These are phyloP conservation scores for Ictalurus punctatus DNA, from an alignment of 2,113 vertebrate species.

Conservation along the genomic window DNA sequence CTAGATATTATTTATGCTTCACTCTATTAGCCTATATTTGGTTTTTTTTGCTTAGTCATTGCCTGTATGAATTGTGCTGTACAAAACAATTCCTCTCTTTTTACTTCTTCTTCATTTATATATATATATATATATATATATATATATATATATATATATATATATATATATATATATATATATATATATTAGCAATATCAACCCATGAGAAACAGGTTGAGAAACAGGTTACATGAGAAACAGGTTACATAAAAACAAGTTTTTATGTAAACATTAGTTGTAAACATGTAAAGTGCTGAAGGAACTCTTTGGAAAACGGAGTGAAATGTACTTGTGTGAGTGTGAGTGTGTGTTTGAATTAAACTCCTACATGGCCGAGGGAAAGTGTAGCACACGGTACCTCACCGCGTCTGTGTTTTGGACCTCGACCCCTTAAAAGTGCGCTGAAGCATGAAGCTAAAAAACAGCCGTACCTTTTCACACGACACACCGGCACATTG, in stretches of 20 bases:
- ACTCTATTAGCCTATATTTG: not conserved
- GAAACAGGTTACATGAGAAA: not conserved
- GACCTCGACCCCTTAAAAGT: constrained; percentile 67
- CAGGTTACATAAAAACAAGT: too few species aligned
- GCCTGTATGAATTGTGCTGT: not conserved
- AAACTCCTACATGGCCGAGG: not conserved
- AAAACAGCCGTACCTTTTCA: constrained; percentile 75
- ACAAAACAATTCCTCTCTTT: not conserved
- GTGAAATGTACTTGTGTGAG: not conserved
- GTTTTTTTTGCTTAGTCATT: not conserved
- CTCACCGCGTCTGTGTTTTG: constrained; percentile 46
- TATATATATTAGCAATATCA: not conserved
- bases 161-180: too few species aligned
- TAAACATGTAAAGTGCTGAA: not conserved
- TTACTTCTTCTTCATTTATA: not conserved
- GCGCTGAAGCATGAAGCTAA: constrained; percentile 3
- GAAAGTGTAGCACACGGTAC: constrained; percentile 40
- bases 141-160: too few species aligned
- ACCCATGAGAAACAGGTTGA: not conserved
- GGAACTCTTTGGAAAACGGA: not conserved
- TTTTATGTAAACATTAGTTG: not conserved
- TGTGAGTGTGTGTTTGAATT: not conserved
- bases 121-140: too few species aligned
- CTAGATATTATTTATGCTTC: not conserved
- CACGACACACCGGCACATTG: constrained; percentile 75